These are phyloP conservation scores for zebrafish (Danio rerio) DNA, from an alignment of 2,113 vertebrate species.

Conservation along the genomic window GRCz12tu NC_133195.1:11050001-11050500, in stretches of 20 bases:
- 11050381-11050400: no score
- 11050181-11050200: background rate
- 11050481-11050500: no score
- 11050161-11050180: background rate
- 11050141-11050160: background rate
- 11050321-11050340: background rate
- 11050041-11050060: constrained; percentile 1
- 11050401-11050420: no score
- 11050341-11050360: background rate
- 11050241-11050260: background rate
- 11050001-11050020: background rate
- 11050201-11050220: background rate
- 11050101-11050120: background rate
- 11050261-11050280: background rate
- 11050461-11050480: no score
- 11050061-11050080: constrained; percentile 25
- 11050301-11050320: background rate
- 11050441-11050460: no score
- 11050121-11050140: background rate
- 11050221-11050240: background rate
- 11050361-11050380: background rate
- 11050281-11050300: background rate
- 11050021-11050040: background rate
- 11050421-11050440: no score
- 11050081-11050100: background rate